Evolutionary conservation across 1,140 invertebrate genomes (phyloP).

Genomic region (Anastrepha ludens): DNA sequence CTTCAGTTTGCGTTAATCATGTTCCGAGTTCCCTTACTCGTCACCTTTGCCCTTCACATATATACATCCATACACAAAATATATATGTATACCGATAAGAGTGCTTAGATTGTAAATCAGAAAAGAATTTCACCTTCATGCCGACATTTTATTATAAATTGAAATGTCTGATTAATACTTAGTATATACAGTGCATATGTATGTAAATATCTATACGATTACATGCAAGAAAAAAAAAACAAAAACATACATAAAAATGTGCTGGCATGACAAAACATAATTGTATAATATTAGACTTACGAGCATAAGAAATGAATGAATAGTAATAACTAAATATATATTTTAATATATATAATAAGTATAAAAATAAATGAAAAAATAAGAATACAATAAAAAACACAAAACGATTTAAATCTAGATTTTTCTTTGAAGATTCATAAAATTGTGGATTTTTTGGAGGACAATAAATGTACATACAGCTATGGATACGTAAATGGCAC

Average conservation of each 20-base stretch:
- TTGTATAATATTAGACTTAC: slow-evolving; percentile 50
- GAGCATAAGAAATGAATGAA: slow-evolving; percentile 42
- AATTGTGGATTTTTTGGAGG: neutral
- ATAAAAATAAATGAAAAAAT: slow-evolving; percentile 43
- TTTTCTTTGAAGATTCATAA: neutral
- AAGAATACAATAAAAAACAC: slow-evolving; percentile 23
- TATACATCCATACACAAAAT: slow-evolving; percentile 5
- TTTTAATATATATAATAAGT: slow-evolving; percentile 35
- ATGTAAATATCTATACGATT: slow-evolving; percentile 9
- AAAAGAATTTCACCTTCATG: slow-evolving; percentile 51
- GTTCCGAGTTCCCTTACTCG: slow-evolving; percentile 19
- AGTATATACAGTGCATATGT: slow-evolving; percentile 33
- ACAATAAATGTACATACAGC: too few relatives aligned
- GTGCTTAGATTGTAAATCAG: slow-evolving; percentile 44
- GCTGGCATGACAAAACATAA: slow-evolving; percentile 38
- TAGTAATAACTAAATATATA: slow-evolving; percentile 52
- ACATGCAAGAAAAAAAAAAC: slow-evolving; percentile 3
- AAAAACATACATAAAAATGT: slow-evolving; percentile 37
- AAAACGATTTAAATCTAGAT: slow-evolving; percentile 14
- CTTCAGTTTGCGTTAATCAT: slow-evolving; percentile 3
- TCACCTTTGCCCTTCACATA: slow-evolving; percentile 28
- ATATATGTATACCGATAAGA: slow-evolving; percentile 38
- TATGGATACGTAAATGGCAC: neutral
- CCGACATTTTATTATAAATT: slow-evolving; percentile 51
- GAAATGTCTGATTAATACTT: slow-evolving; percentile 46